Evolutionary conservation across 2,113 vertebrate genomes (phyloP).

Genomic region (Morphnarchus princeps): DNA sequence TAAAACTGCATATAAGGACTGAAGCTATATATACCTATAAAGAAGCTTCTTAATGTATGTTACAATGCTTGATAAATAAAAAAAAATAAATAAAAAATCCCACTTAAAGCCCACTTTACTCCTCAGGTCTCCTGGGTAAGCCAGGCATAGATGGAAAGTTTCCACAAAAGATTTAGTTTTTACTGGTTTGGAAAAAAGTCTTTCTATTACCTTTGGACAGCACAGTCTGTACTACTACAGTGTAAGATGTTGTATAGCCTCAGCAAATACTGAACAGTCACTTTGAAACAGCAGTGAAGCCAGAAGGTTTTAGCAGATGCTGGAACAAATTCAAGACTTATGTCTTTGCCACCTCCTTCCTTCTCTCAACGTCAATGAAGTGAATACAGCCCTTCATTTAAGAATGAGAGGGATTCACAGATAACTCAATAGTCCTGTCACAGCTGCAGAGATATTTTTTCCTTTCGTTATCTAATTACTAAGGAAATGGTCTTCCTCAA

Average conservation of each 20-base stretch:
- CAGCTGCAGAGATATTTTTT: conserved; percentile 30
- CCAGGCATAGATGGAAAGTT: not conserved
- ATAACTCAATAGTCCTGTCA: not conserved
- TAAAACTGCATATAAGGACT: not conserved
- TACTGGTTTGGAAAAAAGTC: not conserved
- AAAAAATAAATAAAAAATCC: not conserved
- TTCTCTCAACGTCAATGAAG: not conserved
- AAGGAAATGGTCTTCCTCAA: not conserved
- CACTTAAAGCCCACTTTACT: not conserved
- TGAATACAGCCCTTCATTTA: conserved; percentile 33
- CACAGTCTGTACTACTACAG: not conserved
- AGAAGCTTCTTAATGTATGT: not conserved
- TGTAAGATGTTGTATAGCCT: not conserved
- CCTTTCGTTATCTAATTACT: not conserved
- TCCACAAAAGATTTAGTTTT: not conserved
- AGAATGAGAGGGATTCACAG: conserved; percentile 8
- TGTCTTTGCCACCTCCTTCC: not conserved
- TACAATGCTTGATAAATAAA: not conserved
- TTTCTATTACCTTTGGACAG: not conserved
- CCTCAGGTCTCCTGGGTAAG: not conserved
- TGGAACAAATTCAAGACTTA: conserved; percentile 35
- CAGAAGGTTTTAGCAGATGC: not conserved
- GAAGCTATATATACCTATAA: not conserved
- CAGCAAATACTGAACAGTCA: not conserved
- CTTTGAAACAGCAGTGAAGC: not conserved